Evolutionary conservation across 2,113 vertebrate genomes (phyloP).

Genomic region (Crotalus horridus): DNA sequence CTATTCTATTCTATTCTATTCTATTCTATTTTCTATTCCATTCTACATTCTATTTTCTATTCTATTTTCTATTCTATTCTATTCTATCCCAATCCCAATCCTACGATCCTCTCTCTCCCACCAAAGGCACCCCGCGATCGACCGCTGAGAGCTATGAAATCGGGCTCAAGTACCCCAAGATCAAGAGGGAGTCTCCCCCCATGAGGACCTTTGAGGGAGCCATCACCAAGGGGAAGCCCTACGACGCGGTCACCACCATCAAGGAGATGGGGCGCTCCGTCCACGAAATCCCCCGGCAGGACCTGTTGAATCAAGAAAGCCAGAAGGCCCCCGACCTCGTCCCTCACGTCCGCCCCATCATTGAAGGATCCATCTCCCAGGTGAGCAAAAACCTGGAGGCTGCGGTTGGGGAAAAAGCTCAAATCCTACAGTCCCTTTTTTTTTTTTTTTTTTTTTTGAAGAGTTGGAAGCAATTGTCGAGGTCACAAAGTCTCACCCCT

Average conservation of each 20-base stretch:
- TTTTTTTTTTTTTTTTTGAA: not conserved
- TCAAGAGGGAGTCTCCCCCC: slow-evolving; percentile 93
- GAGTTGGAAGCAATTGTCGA: not conserved
- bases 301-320: slow-evolving; percentile 83
- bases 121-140: slow-evolving; percentile 88
- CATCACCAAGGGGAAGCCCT: slow-evolving; percentile 93
- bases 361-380: slow-evolving; percentile 93
- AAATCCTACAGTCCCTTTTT: not conserved
- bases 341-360: slow-evolving; percentile 72
- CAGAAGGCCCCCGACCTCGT: slow-evolving; percentile 89
- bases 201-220: slow-evolving; percentile 91
- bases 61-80: too few relatives aligned
- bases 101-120: too few relatives aligned
- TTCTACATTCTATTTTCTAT: too few relatives aligned
- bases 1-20: too few relatives aligned
- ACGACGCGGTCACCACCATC: slow-evolving; percentile 93
- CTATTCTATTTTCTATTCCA: too few relatives aligned
- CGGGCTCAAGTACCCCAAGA: slow-evolving; percentile 91
- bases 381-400: slow-evolving; percentile 50
- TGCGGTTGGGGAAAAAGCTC: too few relatives aligned
- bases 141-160: slow-evolving; percentile 88
- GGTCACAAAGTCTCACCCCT: not conserved
- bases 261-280: slow-evolving; percentile 98
- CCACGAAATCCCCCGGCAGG: slow-evolving; percentile 96
- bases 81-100: too few relatives aligned